Conservation (phyloP, 2,113 vertebrate species). For the Conger conger region DNA sequence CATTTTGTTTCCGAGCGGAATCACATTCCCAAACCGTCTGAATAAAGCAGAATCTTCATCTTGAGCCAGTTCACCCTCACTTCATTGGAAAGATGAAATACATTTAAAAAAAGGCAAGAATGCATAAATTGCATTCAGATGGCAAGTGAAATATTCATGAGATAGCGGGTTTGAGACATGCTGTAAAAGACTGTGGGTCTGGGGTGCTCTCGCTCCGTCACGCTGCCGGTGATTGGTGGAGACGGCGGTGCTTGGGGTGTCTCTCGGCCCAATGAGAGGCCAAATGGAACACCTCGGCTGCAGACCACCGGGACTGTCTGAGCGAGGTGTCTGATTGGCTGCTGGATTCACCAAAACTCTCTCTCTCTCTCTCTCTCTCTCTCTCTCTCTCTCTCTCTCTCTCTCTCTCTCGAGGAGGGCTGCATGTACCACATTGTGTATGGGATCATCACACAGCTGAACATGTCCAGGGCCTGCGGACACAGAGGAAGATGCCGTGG, state of each 20-base stretch:
- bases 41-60: not conserved
- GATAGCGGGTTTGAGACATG: not conserved
- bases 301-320: conserved; percentile 55
- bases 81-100: not conserved
- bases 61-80: not conserved
- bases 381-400: too few relatives aligned
- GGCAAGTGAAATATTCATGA: conserved; percentile 6
- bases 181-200: not conserved
- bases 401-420: not conserved
- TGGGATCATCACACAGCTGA: not conserved
- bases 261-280: conserved; percentile 6
- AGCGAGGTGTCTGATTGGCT: conserved; percentile 51
- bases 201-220: not conserved
- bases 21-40: not conserved
- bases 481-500: not conserved
- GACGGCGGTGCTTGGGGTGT: not conserved
- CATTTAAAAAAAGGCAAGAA: not conserved
- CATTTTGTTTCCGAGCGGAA: not conserved
- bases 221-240: conserved; percentile 1
- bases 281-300: conserved; percentile 48
- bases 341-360: conserved; percentile 17
- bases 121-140: conserved; percentile 15
- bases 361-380: too few relatives aligned
- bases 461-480: not conserved
- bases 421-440: not conserved